Base-by-base conservation (phyloP, 1,140 invertebrate species). In the Augochlora pura region DNA sequence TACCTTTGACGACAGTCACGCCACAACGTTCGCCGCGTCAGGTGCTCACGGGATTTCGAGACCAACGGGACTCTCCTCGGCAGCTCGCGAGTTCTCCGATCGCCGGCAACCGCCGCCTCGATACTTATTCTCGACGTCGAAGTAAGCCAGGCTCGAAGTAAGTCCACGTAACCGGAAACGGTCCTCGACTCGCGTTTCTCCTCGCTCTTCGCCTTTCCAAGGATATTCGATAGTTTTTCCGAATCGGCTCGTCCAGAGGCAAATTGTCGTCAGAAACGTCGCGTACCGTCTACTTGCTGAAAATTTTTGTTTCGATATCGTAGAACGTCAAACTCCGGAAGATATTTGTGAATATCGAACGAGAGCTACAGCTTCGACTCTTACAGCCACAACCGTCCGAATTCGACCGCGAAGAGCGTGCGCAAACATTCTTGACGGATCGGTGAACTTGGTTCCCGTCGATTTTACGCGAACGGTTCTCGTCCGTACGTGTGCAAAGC, bases 1-100 rank as follows among this genome's bases (percentile, higher is more conserved):
- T 87, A 87, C 88, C 85, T 87, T 80, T 73, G 72, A 85, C 84
- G 83, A 85, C 90, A 90, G 90, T 91, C 87, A 89, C 84, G 82
- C 86, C 72, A 86, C 77, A 90, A 82, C 90, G 77, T 85, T 88
- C 86, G 83, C 71, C 84, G 86, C 82, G 89, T 91, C 86, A 87
- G 86, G 88, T 91, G 86, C 66, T 82, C 85, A 75, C 42, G 67
- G 60, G 32, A 65, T 62, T 65, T 10, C 63, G 49, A 21, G 76
- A 72, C 38, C 68, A 78, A 78, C 76, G 76, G 76, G 76, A 72
- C 60, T 59, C 52, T 78, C 42, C 21, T 77, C 42, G 74, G 39
- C 9, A 64, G 23, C 23, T 64, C 76, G 59, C 32, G 27, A 63
- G 42, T 38, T 77, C 59, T 52, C 9, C 49, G 68, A 54, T 71